Percentiles rank a stretch among this genome's conserved stretches.
Conservation (phyloP, 2,113 vertebrate species). For the Saguinus midas region DNA sequence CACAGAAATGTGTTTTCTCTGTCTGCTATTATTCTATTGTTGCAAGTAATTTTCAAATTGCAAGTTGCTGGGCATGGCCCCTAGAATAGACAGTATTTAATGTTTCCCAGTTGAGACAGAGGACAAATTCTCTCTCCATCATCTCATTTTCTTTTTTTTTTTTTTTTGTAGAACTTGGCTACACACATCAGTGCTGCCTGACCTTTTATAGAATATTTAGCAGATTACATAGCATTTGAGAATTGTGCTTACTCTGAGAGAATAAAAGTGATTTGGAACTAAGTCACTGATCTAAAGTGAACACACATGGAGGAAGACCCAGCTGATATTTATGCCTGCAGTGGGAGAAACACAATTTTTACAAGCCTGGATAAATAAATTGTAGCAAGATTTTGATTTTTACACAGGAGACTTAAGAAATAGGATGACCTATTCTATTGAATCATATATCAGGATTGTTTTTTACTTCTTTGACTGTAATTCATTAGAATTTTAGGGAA, state of each 20-base stretch:
- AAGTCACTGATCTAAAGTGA: conserved; percentile 9
- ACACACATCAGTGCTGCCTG: not conserved
- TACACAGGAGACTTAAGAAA: conserved; percentile 50
- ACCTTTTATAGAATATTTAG: not conserved
- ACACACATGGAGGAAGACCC: conserved; percentile 47
- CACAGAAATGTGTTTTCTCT: not conserved
- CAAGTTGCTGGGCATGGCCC: not conserved
- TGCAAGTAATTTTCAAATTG: not conserved
- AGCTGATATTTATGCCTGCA: not conserved
- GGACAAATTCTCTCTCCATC: not conserved
- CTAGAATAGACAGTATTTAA: not conserved
- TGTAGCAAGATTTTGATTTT: conserved; percentile 50
- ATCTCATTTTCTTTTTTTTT: not conserved
- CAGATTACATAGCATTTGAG: conserved; percentile 47
- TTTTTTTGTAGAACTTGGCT: not conserved
- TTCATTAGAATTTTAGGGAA: not conserved
- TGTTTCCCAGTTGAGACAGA: not conserved
- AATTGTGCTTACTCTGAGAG: conserved; percentile 25
- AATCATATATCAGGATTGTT: not conserved
- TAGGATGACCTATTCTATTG: not conserved
- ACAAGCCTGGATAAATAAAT: conserved; percentile 11
- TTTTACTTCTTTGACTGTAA: not conserved
- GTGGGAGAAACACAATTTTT: not conserved
- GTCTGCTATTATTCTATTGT: not conserved
- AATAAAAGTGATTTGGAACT: conserved; percentile 43